phyloP scores from a whole-genome alignment of 2,113 vertebrate species.

The Danio rerio region DNA sequence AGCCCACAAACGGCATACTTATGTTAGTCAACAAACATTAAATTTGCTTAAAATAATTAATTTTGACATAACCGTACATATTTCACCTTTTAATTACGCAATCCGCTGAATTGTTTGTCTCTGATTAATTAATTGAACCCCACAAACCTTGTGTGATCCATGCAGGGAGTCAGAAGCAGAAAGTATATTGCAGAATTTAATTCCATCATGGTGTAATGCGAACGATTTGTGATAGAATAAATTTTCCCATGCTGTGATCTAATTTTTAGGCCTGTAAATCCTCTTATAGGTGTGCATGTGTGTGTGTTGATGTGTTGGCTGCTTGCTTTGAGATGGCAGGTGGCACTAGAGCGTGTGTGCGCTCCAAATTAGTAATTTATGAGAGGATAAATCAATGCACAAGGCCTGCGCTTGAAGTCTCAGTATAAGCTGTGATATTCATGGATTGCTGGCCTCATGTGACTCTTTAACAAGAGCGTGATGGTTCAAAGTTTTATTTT shows the following conservation, averaged over 20 bases:
- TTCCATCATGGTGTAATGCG: background rate
- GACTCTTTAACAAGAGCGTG: background rate
- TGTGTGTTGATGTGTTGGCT: conserved; percentile 40
- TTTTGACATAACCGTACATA: background rate
- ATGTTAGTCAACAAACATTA: no score
- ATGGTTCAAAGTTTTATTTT: background rate
- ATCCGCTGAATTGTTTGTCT: background rate
- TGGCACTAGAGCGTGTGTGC: conserved; percentile 35
- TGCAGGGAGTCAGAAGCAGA: background rate
- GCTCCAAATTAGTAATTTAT: conserved; percentile 17
- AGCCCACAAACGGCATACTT: no score
- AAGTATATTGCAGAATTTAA: background rate
- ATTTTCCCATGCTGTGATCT: conserved; percentile 7
- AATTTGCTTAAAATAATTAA: no score
- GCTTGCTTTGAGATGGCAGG: conserved; percentile 39
- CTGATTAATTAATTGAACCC: background rate
- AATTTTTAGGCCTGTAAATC: conserved; percentile 4
- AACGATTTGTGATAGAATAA: conserved; percentile 10
- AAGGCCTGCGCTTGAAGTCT: background rate
- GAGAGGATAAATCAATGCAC: conserved; percentile 33
- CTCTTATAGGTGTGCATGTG: conserved; percentile 7
- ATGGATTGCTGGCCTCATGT: background rate
- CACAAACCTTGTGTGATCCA: background rate
- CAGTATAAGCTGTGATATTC: background rate
- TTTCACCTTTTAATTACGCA: background rate